Conservation (phyloP, 2,797 vertebrate genomes). For the Cirrhinus mrigala region DNA sequence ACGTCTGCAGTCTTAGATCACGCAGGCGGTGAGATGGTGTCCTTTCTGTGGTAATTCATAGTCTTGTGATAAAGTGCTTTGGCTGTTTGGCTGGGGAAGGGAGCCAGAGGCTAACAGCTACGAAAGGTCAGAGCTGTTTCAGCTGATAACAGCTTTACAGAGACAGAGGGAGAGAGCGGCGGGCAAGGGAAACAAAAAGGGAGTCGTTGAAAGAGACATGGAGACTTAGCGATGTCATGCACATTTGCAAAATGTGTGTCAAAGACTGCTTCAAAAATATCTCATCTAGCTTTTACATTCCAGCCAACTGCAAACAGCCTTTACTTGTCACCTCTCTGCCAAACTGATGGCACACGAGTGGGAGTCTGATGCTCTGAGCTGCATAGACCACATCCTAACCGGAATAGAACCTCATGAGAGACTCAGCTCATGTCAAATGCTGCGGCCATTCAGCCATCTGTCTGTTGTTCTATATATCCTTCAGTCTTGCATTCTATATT, state of each 20-base stretch:
- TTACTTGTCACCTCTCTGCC: neutral
- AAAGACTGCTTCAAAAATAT: constrained; percentile 43
- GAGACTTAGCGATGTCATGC: constrained; percentile 52
- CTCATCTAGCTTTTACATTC: constrained; percentile 21
- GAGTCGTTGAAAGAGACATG: constrained; percentile 40
- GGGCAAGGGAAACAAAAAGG: constrained; percentile 47
- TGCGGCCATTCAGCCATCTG: no score
- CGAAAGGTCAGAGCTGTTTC: constrained; percentile 73
- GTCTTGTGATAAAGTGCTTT: constrained; percentile 64
- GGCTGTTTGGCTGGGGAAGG: constrained; percentile 60
- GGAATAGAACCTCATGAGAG: neutral
- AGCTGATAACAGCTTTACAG: constrained; percentile 65
- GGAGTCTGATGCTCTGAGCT: neutral
- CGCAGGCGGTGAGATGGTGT: constrained; percentile 34
- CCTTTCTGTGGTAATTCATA: constrained; percentile 64
- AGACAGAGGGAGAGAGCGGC: constrained; percentile 46
- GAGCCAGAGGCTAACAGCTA: constrained; percentile 63
- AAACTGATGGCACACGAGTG: neutral
- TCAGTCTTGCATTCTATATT: no score
- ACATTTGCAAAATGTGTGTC: constrained; percentile 51
- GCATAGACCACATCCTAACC: neutral
- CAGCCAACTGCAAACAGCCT: constrained; percentile 5
- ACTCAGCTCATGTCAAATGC: neutral
- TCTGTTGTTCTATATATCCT: no score
- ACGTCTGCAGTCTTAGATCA: constrained; percentile 41